These are phyloP conservation scores for Promerops cafer DNA, from an alignment of 2,113 vertebrate species.

Conservation along the genomic window DNA sequence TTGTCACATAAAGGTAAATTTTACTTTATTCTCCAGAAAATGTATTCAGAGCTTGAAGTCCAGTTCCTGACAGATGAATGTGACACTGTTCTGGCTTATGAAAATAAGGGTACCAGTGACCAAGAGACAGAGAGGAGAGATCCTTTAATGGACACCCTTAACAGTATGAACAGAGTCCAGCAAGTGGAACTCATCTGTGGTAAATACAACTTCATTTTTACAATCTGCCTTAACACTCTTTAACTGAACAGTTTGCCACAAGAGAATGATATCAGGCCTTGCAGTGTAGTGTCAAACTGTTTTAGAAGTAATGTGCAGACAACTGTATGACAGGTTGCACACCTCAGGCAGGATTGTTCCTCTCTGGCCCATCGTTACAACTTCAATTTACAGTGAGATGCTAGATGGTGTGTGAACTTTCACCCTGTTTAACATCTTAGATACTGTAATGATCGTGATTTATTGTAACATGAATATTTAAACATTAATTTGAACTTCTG, in stretches of 20 bases:
- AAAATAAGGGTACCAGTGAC: conserved; percentile 84
- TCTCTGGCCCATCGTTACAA: neutral
- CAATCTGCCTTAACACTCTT: neutral
- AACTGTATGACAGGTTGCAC: no score
- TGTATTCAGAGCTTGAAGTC: conserved; percentile 83
- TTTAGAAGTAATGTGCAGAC: neutral
- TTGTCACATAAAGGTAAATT: neutral
- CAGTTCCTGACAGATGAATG: conserved; percentile 89
- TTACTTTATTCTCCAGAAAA: conserved; percentile 72
- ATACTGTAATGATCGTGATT: neutral
- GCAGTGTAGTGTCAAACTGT: neutral
- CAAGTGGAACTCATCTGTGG: conserved; percentile 95
- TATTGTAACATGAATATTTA: neutral
- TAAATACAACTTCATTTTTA: conserved; percentile 55
- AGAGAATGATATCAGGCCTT: neutral
- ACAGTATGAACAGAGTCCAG: conserved; percentile 84
- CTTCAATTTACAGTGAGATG: neutral
- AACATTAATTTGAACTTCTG: neutral
- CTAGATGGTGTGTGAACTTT: neutral
- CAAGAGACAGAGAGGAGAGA: conserved; percentile 79
- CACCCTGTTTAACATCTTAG: neutral
- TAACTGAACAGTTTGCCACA: neutral
- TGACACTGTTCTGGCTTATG: conserved; percentile 91
- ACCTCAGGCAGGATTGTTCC: neutral
- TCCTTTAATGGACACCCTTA: conserved; percentile 85